Percentiles rank a stretch among this genome's conserved stretches.
Evolutionary conservation across 2,888 invertebrate species (phyloP).

Genomic region (Drosophila pseudotalamancana): DNA sequence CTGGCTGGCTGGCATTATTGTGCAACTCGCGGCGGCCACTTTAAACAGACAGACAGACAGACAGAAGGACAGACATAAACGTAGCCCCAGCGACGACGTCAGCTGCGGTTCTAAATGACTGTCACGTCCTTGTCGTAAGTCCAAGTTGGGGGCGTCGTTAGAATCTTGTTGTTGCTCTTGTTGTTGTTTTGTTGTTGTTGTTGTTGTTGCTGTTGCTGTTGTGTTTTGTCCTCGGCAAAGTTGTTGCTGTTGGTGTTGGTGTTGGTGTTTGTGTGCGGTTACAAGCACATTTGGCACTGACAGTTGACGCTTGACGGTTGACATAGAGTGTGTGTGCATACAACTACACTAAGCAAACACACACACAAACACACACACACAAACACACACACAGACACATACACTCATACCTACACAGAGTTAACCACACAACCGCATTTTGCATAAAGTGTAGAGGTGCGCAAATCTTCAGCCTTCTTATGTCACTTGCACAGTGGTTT

Average conservation of each 20-base stretch:
- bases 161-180: constrained; percentile 25
- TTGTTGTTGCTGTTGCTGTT: constrained; percentile 19
- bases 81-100: constrained; percentile 42
- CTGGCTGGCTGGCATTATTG: constrained; percentile 18
- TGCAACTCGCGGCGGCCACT: constrained; percentile 68
- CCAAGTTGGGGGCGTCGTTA: constrained; percentile 64
- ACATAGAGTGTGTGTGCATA: constrained; percentile 63
- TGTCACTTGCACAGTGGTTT: constrained; percentile 61
- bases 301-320: constrained; percentile 81
- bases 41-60: constrained; percentile 69
- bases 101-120: constrained; percentile 77
- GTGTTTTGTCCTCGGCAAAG: constrained; percentile 40
- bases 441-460: constrained; percentile 58
- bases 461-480: constrained; percentile 61
- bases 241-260: constrained; percentile 28
- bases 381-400: constrained; percentile 7
- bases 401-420: constrained; percentile 14
- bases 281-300: constrained; percentile 82
- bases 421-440: constrained; percentile 48
- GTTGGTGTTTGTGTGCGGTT: constrained; percentile 69
- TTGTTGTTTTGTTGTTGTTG: constrained; percentile 24
- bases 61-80: constrained; percentile 46
- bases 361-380: constrained; percentile 11
- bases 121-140: constrained; percentile 77
- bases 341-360: constrained; percentile 20